A percentile compares a stretch with the other conserved stretches of the same genome.
These are phyloP conservation scores for Himalopsyche anomala DNA, from an alignment of 2,888 invertebrate genomes.

Conservation along the genomic window DNA sequence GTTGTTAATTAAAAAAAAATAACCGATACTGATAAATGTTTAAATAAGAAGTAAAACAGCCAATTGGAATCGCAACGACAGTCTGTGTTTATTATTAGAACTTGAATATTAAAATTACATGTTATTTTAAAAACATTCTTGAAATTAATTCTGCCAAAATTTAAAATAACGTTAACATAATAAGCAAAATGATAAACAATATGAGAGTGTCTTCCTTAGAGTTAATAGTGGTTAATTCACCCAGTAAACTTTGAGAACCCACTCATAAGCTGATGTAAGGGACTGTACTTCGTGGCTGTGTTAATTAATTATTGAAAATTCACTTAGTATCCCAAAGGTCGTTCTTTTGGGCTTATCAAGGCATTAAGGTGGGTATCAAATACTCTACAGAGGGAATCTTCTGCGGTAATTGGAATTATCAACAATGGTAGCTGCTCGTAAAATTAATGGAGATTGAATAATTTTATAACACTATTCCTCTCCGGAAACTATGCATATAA, in stretches of 20 bases:
- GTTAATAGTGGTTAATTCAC: no score
- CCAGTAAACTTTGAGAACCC: not conserved
- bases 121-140: no score
- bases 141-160: no score
- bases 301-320: conserved; percentile 42
- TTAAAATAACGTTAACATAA: no score
- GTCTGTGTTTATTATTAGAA: no score
- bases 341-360: conserved; percentile 10
- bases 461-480: not conserved
- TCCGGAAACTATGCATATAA: not conserved
- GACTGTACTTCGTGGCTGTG: not conserved
- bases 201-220: no score
- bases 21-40: no score
- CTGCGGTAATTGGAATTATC: conserved; percentile 21
- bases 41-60: no score
- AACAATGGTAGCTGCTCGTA: not conserved
- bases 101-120: no score
- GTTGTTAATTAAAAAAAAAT: no score
- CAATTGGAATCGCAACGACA: no score
- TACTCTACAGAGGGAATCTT: not conserved
- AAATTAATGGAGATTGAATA: not conserved
- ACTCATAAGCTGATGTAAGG: conserved; percentile 4
- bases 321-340: conserved; percentile 38
- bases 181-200: no score
- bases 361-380: not conserved